Conservation (phyloP, 2,797 vertebrate species). For the Karalla daura region DNA sequence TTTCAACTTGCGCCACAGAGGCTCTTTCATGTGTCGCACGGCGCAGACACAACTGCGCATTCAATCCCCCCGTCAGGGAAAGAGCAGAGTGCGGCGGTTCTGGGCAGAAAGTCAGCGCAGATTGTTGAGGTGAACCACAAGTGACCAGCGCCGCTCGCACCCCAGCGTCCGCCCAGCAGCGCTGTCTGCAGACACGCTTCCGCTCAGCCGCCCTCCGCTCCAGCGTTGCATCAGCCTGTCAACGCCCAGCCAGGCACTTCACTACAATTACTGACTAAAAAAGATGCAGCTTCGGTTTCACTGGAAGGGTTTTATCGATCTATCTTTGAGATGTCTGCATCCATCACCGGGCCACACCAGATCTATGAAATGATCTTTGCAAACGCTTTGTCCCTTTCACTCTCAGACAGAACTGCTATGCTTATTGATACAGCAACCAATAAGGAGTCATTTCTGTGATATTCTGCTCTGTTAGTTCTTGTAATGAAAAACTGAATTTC, state of each 20-base stretch:
- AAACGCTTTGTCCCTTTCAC: neutral
- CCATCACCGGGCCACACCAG: neutral
- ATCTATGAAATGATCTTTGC: neutral
- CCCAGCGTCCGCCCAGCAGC: conserved; percentile 53
- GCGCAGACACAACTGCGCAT: conserved; percentile 68
- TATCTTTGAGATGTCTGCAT: neutral
- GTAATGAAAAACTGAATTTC: neutral
- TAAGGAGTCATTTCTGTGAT: too few species aligned
- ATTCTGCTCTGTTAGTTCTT: neutral
- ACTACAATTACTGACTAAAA: neutral
- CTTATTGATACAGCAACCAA: too few species aligned
- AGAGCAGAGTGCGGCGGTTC: conserved; percentile 55
- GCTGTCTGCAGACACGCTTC: conserved; percentile 55
- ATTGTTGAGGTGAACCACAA: conserved; percentile 79
- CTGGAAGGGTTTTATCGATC: neutral
- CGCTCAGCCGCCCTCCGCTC: conserved; percentile 36
- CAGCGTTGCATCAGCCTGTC: conserved; percentile 2
- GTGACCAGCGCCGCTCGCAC: conserved; percentile 50
- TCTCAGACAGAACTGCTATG: too few species aligned
- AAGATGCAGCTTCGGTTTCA: neutral
- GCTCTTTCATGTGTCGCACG: conserved; percentile 72
- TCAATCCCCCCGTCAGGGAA: conserved; percentile 68
- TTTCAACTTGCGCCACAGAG: conserved; percentile 69
- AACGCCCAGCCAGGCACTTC: conserved; percentile 4
- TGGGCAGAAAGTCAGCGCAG: conserved; percentile 69